Conservation (phyloP, 1,140 invertebrate species). For the Bicyclus anynana region DNA sequence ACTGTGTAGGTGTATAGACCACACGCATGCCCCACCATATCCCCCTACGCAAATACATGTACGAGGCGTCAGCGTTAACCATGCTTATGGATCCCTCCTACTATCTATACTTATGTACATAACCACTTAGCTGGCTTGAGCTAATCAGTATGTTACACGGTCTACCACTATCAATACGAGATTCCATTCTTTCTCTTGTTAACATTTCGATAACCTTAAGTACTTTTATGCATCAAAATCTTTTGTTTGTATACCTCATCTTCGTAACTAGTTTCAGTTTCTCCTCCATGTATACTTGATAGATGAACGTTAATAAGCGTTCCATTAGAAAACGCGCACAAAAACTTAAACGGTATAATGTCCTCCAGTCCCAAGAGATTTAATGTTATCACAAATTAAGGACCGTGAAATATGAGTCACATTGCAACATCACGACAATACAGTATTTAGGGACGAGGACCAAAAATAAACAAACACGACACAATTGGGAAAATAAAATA, state of each 20-base stretch:
- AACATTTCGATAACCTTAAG: slow-evolving; percentile 52
- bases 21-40: slow-evolving; percentile 52
- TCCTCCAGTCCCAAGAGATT: neutral
- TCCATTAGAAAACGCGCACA: neutral
- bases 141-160: slow-evolving; percentile 65
- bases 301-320: neutral
- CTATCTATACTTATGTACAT: slow-evolving; percentile 45
- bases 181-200: slow-evolving; percentile 62
- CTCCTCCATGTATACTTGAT: slow-evolving; percentile 1
- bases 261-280: slow-evolving; percentile 21
- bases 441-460: slow-evolving; percentile 66
- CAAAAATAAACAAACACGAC: slow-evolving; percentile 72
- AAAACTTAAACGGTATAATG: neutral
- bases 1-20: slow-evolving; percentile 42
- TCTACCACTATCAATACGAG: slow-evolving; percentile 47
- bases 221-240: slow-evolving; percentile 43
- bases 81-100: slow-evolving; percentile 36
- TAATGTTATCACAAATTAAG: slow-evolving; percentile 43
- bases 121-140: slow-evolving; percentile 49
- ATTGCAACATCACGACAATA: slow-evolving; percentile 61
- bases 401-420: slow-evolving; percentile 60
- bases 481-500: slow-evolving; percentile 70
- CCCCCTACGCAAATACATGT: slow-evolving; percentile 54
- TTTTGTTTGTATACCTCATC: slow-evolving; percentile 37
- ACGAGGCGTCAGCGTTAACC: slow-evolving; percentile 44